A percentile compares a stretch with the other conserved stretches of the same genome.
Evolutionary conservation across 2,888 invertebrate genomes (phyloP).

Genomic region (Tigriopus californicus): DNA sequence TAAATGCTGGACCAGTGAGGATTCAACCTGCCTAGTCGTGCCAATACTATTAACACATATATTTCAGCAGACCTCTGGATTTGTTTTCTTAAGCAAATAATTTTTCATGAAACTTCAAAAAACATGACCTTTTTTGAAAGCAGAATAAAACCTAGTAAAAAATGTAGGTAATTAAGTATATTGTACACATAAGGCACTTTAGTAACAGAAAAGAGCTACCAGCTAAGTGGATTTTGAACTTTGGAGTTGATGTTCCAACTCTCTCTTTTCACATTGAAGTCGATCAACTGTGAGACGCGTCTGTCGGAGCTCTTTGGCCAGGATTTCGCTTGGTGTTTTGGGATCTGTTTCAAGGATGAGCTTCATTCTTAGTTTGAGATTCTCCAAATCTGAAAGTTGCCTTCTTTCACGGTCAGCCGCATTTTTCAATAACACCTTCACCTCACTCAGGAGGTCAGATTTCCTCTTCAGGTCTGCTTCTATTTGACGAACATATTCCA

Average conservation of each 20-base stretch:
- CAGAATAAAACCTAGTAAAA: too few species aligned
- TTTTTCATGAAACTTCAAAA: too few species aligned
- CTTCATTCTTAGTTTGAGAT: neutral
- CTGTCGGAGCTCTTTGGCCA: constrained; percentile 11
- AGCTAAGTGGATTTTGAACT: neutral
- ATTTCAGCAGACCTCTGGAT: too few species aligned
- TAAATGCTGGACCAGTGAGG: too few species aligned
- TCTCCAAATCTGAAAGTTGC: constrained; percentile 16
- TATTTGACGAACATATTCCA: constrained; percentile 1
- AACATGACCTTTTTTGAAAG: too few species aligned
- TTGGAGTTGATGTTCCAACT: constrained; percentile 10
- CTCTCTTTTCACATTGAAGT: constrained; percentile 6
- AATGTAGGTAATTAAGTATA: too few species aligned
- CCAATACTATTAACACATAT: too few species aligned
- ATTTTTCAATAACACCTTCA: constrained; percentile 41
- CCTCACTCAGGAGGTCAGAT: constrained; percentile 40
- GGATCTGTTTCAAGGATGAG: constrained; percentile 2
- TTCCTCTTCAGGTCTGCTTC: constrained; percentile 26
- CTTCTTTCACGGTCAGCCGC: constrained; percentile 44
- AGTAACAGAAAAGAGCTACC: too few species aligned
- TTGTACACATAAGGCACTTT: too few species aligned
- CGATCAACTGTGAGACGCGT: constrained; percentile 1
- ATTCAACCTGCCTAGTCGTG: too few species aligned
- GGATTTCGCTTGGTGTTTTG: constrained; percentile 11
- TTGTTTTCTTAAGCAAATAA: too few species aligned